Evolutionary conservation across 2,888 invertebrate species (phyloP), one percentile per base, ranked within the genome.

Genomic region (Drosophila suboccidentalis): DNA sequence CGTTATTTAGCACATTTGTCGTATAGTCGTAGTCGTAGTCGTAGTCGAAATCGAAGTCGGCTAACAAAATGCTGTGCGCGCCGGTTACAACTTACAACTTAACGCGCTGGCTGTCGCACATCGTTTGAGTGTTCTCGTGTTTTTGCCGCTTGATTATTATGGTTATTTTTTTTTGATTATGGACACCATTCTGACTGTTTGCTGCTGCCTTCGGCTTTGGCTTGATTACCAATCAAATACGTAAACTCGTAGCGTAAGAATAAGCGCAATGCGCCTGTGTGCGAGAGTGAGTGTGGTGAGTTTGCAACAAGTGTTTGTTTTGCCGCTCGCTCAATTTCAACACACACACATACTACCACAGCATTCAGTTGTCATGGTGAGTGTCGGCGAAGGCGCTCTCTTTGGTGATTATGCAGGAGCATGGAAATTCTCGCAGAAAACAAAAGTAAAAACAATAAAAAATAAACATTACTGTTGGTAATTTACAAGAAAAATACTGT

Each of bases 71-170:
- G 80, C 19, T 63, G 59, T 34, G 60, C 80, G 66, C 76, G 75
- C 59, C 82, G 60, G 64, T 79, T 82, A 69, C 80, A 89, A 69
- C 80, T 77, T 77, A 65, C 80, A 85, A 88, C 88, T 78, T 73
- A 62, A 67, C 83, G 67, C 78, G 74, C 29, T 70, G 78, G 55
- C 75, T 78, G 90, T 86, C 87, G 87, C 84, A 75, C 71, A 54
- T 65, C 78, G 78, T 90, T 88, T 87, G 87, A 84, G 68, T 71
- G 63, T 58, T 78, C 71, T 80, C 82, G 75, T 78, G 74, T 73
- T 80, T 86, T 82, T 86, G 80, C 76, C 71, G 83, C 65, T 71
- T 62, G 69, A 82, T 74, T 89, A 89, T 87, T 85, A 85, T 84
- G 89, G 78, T 67, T 63, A 81, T 87, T 85, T 69, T 34, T 46